Percentiles rank a stretch among this genome's conserved stretches.
Conservation (phyloP, 2,888 invertebrate genomes). For the Aporophyla lueneburgensis region DNA sequence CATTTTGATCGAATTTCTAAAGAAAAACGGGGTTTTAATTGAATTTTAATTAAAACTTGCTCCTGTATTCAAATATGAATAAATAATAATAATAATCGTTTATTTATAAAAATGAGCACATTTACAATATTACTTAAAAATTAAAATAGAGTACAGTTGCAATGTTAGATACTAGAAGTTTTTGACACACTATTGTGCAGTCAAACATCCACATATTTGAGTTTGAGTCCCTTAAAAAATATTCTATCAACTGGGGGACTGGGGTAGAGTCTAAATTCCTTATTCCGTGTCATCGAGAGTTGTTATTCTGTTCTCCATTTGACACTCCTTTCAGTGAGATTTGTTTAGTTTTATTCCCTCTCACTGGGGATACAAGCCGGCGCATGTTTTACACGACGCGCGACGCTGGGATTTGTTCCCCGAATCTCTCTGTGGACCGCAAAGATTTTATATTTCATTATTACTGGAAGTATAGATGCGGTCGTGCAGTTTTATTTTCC, state of each 20-base stretch:
- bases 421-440: constrained; percentile 26
- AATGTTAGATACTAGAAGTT: neutral
- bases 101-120: too few relatives aligned
- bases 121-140: too few relatives aligned
- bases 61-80: neutral
- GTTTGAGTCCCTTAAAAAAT: neutral
- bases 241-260: neutral
- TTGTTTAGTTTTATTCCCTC: constrained; percentile 64
- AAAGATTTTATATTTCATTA: constrained; percentile 59
- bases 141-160: too few relatives aligned
- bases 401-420: constrained; percentile 56
- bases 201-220: neutral
- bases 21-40: neutral
- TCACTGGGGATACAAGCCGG: constrained; percentile 34
- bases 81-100: too few relatives aligned
- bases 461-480: constrained; percentile 1
- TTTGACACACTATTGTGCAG: neutral
- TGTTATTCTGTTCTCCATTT: constrained; percentile 36
- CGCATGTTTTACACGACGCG: constrained; percentile 59
- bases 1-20: neutral
- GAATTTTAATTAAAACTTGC: neutral
- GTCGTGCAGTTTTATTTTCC: neutral
- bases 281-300: constrained; percentile 8
- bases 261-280: neutral
- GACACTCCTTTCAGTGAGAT: constrained; percentile 34